phyloP scores from a whole-genome alignment of 2,888 invertebrate genomes.

The Molorchus minor region DNA sequence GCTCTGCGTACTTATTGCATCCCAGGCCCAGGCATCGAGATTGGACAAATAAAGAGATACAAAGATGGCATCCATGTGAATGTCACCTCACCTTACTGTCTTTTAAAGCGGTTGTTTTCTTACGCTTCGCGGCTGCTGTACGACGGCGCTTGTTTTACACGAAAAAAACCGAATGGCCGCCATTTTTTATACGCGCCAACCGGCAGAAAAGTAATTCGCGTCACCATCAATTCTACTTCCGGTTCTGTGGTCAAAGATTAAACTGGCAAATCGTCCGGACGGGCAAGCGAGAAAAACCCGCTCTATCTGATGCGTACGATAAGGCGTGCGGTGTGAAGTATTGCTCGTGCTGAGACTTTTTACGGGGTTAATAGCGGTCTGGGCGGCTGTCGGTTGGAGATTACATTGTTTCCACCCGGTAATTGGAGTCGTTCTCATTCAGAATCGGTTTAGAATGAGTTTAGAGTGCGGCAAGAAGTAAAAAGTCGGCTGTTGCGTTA shows the following conservation, averaged over 20 bases:
- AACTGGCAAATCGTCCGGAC: constrained; percentile 35
- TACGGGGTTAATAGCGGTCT: constrained; percentile 10
- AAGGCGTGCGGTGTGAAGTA: constrained; percentile 26
- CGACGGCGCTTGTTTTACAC: constrained; percentile 15
- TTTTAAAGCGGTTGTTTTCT: neutral
- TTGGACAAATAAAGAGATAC: no score
- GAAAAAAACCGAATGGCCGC: constrained; percentile 17
- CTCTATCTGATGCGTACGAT: constrained; percentile 23
- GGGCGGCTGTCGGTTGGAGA: no score
- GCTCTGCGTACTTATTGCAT: no score
- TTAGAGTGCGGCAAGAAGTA: no score
- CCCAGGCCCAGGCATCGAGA: no score
- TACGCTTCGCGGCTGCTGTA: neutral
- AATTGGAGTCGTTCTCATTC: no score
- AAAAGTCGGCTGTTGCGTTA: no score
- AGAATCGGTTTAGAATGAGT: no score
- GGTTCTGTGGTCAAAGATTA: constrained; percentile 37
- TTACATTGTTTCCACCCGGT: no score
- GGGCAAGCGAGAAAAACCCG: constrained; percentile 20
- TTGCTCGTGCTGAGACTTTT: constrained; percentile 18
- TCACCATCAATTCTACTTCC: constrained; percentile 42
- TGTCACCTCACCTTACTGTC: constrained; percentile 2
- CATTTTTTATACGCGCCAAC: constrained; percentile 24
- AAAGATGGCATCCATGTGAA: no score
- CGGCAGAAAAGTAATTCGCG: constrained; percentile 37